Evolutionary conservation across 2,113 vertebrate genomes (phyloP).

Genomic region (Setophaga petechia): DNA sequence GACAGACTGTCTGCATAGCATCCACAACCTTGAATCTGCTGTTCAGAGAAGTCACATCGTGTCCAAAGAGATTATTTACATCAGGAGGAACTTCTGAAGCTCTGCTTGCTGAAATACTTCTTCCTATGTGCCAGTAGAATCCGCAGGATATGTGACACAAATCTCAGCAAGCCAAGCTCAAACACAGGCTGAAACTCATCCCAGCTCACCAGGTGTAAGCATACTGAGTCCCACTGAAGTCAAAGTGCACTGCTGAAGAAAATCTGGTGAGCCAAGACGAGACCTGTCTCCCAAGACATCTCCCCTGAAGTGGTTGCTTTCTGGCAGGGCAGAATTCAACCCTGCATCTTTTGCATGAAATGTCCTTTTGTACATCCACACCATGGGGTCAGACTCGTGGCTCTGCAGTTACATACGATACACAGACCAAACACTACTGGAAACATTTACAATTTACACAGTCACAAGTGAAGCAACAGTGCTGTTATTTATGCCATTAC

Average conservation of each 20-base stretch:
- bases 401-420: background rate
- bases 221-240: background rate
- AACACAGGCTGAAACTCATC: background rate
- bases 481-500: background rate
- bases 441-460: conserved; percentile 2
- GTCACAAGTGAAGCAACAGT: conserved; percentile 16
- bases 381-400: background rate
- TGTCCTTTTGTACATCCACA: background rate
- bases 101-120: conserved; percentile 15
- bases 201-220: background rate
- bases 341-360: background rate
- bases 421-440: background rate
- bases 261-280: background rate
- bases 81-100: conserved; percentile 22
- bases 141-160: background rate
- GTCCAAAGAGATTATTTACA: conserved; percentile 40
- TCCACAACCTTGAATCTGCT: background rate
- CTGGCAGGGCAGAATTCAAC: background rate
- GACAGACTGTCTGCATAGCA: background rate
- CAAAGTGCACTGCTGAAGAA: conserved; percentile 25
- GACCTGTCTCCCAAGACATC: background rate
- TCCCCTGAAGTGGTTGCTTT: background rate
- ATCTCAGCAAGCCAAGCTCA: background rate
- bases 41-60: background rate
- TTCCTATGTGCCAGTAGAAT: background rate